These are phyloP conservation scores for Thereva nobilitata DNA, from an alignment of 2,888 invertebrate genomes.

Conservation along the genomic window DNA sequence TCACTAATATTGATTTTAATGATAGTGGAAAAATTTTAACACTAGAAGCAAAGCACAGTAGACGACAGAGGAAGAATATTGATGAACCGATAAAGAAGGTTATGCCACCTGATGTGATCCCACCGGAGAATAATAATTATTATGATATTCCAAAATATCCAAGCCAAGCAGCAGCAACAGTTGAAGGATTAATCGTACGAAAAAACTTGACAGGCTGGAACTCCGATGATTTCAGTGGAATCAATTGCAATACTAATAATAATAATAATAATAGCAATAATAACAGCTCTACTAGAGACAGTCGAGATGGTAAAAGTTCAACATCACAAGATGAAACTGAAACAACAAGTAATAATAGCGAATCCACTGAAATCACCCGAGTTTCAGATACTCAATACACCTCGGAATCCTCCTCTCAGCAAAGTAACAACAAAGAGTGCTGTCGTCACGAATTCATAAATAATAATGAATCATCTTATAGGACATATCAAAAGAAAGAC, in stretches of 20 bases:
- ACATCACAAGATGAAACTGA: conserved; percentile 45
- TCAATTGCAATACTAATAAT: conserved; percentile 7
- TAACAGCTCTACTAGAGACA: conserved; percentile 24
- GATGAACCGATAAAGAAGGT: conserved; percentile 50
- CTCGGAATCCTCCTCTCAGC: conserved; percentile 40
- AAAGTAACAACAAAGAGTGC: background rate
- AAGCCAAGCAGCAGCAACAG: conserved; percentile 44
- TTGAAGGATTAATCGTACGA: conserved; percentile 47
- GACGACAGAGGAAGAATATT: conserved; percentile 64
- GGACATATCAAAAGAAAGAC: no score
- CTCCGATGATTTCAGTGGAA: conserved; percentile 52
- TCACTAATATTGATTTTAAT: conserved; percentile 45
- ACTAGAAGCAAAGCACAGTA: conserved; percentile 73
- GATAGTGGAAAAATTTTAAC: conserved; percentile 67
- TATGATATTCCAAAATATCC: conserved; percentile 39
- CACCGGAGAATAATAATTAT: conserved; percentile 53
- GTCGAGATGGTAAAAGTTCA: conserved; percentile 35
- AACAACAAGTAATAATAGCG: conserved; percentile 54
- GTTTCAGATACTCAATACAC: conserved; percentile 52
- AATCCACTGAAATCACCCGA: conserved; percentile 56
- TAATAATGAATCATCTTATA: background rate
- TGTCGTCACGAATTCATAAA: background rate
- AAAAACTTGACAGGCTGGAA: conserved; percentile 73
- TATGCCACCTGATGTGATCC: conserved; percentile 71
- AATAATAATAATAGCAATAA: conserved; percentile 34